Conservation (phyloP, 2,888 invertebrate species). For the Apodemia zela region DNA sequence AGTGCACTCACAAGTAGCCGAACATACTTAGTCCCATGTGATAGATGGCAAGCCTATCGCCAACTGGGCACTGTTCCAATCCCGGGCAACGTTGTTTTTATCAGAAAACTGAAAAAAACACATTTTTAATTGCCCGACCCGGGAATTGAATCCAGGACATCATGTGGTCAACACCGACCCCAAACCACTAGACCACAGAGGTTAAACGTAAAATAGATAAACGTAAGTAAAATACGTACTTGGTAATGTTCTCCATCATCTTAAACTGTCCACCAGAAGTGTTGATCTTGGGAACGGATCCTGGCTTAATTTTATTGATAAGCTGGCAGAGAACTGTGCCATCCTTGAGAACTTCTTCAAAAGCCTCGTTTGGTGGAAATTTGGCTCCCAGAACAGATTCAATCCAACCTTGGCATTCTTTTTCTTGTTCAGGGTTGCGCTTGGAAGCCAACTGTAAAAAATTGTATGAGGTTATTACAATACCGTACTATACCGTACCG, state of each 20-base stretch:
- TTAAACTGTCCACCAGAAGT: conserved; percentile 98
- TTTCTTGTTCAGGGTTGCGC: conserved; percentile 90
- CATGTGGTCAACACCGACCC: no score
- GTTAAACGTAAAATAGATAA: not conserved
- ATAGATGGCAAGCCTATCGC: no score
- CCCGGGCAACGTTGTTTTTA: no score
- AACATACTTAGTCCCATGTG: no score
- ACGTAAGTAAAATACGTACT: conserved; percentile 80
- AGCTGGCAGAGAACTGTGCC: conserved; percentile 95
- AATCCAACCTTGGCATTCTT: conserved; percentile 95
- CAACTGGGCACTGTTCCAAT: no score
- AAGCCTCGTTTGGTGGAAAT: conserved; percentile 89
- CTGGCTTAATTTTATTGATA: conserved; percentile 96
- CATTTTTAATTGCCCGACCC: no score
- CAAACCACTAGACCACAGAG: no score
- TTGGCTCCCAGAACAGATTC: conserved; percentile 92
- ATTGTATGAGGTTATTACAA: not conserved
- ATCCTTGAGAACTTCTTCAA: conserved; percentile 95
- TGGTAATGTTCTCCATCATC: conserved; percentile 99
- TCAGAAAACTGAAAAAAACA: no score
- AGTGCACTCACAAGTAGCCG: no score
- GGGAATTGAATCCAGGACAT: no score
- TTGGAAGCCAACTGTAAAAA: conserved; percentile 87
- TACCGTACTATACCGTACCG: no score
- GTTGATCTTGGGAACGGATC: conserved; percentile 94